These are phyloP conservation scores for Eumacrocentrus americanus DNA, from an alignment of 2,888 invertebrate genomes.

Conservation along the genomic window DNA sequence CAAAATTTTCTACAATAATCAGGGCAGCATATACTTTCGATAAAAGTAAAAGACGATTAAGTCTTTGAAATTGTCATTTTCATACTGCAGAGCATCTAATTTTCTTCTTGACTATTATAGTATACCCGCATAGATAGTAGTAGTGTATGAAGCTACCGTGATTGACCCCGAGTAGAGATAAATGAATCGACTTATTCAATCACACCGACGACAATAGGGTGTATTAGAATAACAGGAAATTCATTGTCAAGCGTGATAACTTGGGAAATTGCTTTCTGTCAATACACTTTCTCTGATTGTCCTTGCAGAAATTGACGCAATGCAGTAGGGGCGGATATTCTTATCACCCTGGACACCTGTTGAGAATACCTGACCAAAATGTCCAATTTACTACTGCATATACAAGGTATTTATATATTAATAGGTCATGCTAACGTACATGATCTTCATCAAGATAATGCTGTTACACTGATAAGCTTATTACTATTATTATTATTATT, in stretches of 20 bases:
- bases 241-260: neutral
- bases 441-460: neutral
- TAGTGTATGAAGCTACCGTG: too few relatives aligned
- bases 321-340: slow-evolving; percentile 30
- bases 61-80: too few relatives aligned
- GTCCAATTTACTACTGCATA: neutral
- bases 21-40: too few relatives aligned
- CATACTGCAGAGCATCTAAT: too few relatives aligned
- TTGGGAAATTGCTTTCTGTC: neutral
- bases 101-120: too few relatives aligned
- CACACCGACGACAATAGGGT: neutral
- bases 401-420: neutral
- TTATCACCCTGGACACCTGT: slow-evolving; percentile 25
- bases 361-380: neutral
- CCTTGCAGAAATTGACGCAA: slow-evolving; percentile 32
- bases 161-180: slow-evolving; percentile 33
- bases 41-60: too few relatives aligned
- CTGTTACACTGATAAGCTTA: neutral
- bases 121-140: too few relatives aligned
- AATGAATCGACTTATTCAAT: slow-evolving; percentile 8
- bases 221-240: slow-evolving; percentile 4
- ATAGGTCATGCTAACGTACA: neutral
- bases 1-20: too few relatives aligned
- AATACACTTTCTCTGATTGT: neutral
- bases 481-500: neutral